Percentiles rank a stretch among this genome's conserved stretches.
These are phyloP conservation scores for Neomonachus schauinslandi DNA, from an alignment of 2,113 vertebrate genomes.

Conservation along the genomic window DNA sequence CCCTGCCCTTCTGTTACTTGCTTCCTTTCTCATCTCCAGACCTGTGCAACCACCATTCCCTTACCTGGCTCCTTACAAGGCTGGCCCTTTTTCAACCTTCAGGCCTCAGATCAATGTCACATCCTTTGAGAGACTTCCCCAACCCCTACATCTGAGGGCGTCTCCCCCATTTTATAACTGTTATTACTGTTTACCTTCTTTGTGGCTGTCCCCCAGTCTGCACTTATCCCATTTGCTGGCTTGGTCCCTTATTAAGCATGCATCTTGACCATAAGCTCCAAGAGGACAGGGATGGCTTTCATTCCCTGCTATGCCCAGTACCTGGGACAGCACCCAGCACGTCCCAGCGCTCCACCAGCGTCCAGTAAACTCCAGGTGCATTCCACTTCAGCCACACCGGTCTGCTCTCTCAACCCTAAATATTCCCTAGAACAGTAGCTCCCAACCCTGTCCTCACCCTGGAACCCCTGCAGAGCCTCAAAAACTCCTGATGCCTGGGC, in stretches of 20 bases:
- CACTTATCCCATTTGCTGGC: neutral
- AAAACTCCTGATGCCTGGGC: too few relatives aligned
- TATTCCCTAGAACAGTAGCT: neutral
- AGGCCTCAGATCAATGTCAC: neutral
- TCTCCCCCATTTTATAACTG: neutral
- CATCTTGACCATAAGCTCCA: neutral
- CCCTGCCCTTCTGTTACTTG: neutral
- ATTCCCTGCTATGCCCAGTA: neutral
- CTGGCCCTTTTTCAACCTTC: neutral
- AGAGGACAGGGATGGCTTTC: neutral
- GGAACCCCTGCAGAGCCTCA: neutral
- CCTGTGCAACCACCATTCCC: neutral
- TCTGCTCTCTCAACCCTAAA: neutral
- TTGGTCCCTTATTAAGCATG: neutral
- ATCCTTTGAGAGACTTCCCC: neutral
- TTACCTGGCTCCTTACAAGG: neutral
- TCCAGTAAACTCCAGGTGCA: neutral
- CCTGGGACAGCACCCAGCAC: neutral
- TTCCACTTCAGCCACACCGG: rapidly evolving
- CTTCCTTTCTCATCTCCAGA: neutral
- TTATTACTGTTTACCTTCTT: neutral
- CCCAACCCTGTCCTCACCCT: neutral
- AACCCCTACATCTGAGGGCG: neutral
- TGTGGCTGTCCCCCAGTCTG: neutral
- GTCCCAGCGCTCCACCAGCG: rapidly evolving